phyloP scores from a whole-genome alignment of 2,797 vertebrate species.

The Lepilemur septentrionalis region DNA sequence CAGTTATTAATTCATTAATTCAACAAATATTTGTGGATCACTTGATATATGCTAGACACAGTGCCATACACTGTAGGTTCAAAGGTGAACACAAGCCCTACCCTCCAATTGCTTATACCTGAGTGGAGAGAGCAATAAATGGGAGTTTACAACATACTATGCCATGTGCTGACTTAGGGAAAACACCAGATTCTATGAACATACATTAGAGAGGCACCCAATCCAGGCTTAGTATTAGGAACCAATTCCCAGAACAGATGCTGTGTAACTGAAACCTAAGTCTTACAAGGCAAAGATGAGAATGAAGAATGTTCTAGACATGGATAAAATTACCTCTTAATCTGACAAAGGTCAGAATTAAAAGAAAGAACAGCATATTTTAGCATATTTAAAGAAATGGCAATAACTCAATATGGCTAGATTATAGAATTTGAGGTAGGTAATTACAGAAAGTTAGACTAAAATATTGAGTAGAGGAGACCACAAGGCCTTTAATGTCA shows the following conservation, averaged over 20 bases:
- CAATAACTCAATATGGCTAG: not conserved
- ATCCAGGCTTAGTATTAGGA: not conserved
- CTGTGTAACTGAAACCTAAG: not conserved
- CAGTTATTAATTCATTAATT: slow-evolving; percentile 70
- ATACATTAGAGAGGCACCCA: not conserved
- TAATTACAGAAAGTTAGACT: not conserved
- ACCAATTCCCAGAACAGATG: slow-evolving; percentile 4
- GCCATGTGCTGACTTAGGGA: not conserved
- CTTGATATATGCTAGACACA: slow-evolving; percentile 44
- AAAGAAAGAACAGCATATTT: not conserved
- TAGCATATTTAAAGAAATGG: not conserved
- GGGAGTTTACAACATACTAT: not conserved
- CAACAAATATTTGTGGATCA: slow-evolving; percentile 68
- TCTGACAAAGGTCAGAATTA: not conserved
- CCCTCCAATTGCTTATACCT: not conserved
- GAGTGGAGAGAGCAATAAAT: not conserved
- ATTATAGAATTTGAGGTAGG: not conserved
- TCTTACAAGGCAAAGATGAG: not conserved
- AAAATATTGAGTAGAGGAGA: not conserved
- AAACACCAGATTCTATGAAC: not conserved
- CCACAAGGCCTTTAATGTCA: not conserved
- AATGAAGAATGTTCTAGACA: slow-evolving; percentile 10
- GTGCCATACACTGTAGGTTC: not conserved
- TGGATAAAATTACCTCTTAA: not conserved
- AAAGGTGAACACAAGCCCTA: slow-evolving; percentile 34